A percentile compares a stretch with the other conserved stretches of the same genome.
phyloP scores from a whole-genome alignment of 2,888 invertebrate genomes.

The Byasa hedistus region DNA sequence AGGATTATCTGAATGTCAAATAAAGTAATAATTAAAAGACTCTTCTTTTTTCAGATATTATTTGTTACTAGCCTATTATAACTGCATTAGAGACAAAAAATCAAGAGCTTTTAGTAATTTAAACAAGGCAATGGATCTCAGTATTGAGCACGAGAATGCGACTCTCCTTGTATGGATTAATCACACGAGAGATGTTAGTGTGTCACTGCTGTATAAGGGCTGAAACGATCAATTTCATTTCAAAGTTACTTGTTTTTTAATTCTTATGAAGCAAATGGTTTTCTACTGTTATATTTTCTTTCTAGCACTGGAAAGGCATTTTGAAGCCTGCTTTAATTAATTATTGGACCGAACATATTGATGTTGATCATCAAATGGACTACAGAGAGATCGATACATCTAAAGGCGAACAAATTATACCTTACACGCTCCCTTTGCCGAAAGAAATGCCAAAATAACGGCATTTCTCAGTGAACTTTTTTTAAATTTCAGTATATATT shows the following conservation, averaged over 20 bases:
- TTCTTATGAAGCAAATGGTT: no score
- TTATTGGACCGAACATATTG: constrained; percentile 75
- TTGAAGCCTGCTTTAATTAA: constrained; percentile 60
- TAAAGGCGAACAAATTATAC: constrained; percentile 55
- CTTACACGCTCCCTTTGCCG: constrained; percentile 73
- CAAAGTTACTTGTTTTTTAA: no score
- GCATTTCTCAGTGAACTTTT: background rate
- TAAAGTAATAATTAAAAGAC: no score
- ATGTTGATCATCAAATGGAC: constrained; percentile 56
- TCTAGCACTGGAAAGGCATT: constrained; percentile 77
- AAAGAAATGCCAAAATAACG: constrained; percentile 27
- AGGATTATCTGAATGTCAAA: no score
- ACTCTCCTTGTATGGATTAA: constrained; percentile 71
- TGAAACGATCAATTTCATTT: no score
- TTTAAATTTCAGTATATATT: background rate
- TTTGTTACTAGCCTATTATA: constrained; percentile 76
- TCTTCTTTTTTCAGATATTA: constrained; percentile 60
- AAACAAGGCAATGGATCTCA: constrained; percentile 55
- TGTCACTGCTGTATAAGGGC: background rate
- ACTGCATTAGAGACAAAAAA: constrained; percentile 66
- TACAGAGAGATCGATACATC: constrained; percentile 66
- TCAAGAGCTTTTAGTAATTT: constrained; percentile 57
- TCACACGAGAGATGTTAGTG: constrained; percentile 74
- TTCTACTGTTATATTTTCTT: constrained; percentile 26
- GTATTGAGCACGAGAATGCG: constrained; percentile 57